Conservation (phyloP, 2,888 invertebrate genomes). For the Volucella zonaria region DNA sequence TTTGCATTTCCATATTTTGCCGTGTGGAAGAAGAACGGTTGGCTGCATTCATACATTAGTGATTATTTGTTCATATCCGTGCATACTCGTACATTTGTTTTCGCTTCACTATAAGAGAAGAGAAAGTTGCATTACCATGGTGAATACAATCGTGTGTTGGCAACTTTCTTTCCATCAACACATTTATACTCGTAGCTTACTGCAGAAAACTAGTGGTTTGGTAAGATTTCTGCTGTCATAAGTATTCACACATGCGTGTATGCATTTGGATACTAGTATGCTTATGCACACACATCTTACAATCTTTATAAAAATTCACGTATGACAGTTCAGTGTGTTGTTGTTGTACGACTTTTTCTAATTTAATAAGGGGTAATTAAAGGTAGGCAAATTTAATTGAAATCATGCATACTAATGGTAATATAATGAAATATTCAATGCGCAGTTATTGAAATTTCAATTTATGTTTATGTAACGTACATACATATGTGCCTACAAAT, state of each 20-base stretch:
- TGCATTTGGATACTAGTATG: neutral
- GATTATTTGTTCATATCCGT: conserved; percentile 9
- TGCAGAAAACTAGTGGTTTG: conserved; percentile 18
- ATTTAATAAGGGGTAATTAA: no score
- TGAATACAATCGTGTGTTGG: conserved; percentile 35
- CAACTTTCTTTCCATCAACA: conserved; percentile 51
- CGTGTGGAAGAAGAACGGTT: neutral
- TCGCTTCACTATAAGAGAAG: conserved; percentile 61
- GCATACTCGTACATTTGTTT: conserved; percentile 45
- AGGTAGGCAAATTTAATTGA: no score
- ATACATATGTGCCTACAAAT: no score
- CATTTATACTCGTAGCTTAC: neutral
- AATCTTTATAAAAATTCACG: no score
- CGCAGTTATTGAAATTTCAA: no score
- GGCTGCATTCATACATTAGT: neutral
- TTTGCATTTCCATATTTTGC: neutral
- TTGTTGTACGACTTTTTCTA: no score
- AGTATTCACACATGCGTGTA: neutral
- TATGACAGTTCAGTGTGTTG: no score
- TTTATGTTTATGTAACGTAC: no score
- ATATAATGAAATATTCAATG: no score
- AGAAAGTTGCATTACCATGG: conserved; percentile 57
- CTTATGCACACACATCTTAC: neutral
- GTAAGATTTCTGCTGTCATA: conserved; percentile 9
- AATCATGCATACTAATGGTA: no score